These are phyloP conservation scores for Rhamnusium bicolor DNA, from an alignment of 2,888 invertebrate species.

Conservation along the genomic window DNA sequence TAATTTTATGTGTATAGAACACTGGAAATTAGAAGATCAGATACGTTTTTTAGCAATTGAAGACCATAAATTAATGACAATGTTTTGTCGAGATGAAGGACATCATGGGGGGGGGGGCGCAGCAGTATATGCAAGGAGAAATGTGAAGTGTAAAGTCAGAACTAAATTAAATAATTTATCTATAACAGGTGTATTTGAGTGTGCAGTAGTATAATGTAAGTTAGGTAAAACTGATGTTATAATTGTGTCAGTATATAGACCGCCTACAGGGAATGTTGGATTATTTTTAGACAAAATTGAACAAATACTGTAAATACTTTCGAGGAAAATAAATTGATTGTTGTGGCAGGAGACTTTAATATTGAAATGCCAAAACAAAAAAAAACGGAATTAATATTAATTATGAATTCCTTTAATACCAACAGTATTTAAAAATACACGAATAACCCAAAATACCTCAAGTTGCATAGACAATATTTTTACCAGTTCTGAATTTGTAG, in stretches of 20 bases:
- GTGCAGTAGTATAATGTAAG: not conserved
- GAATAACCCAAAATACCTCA: not conserved
- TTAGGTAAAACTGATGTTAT: slow-evolving; percentile 12
- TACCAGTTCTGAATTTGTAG: not conserved
- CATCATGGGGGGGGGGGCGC: slow-evolving; percentile 29
- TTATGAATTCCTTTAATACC: not conserved
- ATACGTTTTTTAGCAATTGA: not conserved
- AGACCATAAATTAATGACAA: slow-evolving; percentile 3
- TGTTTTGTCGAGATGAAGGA: slow-evolving; percentile 11
- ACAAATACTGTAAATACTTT: not conserved
- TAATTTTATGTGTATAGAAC: not conserved
- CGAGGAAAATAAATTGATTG: slow-evolving; percentile 1
- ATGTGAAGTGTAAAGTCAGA: not conserved
- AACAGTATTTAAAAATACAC: not conserved
- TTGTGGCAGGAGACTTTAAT: slow-evolving; percentile 1
- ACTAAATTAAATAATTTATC: slow-evolving; percentile 4
- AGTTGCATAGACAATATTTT: not conserved
- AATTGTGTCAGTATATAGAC: not conserved
- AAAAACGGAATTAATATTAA: not conserved
- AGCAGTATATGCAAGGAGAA: slow-evolving; percentile 3
- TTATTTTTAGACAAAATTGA: not conserved
- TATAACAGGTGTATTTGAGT: slow-evolving; percentile 1
- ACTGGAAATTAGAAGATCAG: slow-evolving; percentile 25
- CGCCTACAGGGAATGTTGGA: no score
- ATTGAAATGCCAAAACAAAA: not conserved